Evolutionary conservation across 2,113 vertebrate genomes (phyloP).

Genomic region (Nyctibius bracteatus): DNA sequence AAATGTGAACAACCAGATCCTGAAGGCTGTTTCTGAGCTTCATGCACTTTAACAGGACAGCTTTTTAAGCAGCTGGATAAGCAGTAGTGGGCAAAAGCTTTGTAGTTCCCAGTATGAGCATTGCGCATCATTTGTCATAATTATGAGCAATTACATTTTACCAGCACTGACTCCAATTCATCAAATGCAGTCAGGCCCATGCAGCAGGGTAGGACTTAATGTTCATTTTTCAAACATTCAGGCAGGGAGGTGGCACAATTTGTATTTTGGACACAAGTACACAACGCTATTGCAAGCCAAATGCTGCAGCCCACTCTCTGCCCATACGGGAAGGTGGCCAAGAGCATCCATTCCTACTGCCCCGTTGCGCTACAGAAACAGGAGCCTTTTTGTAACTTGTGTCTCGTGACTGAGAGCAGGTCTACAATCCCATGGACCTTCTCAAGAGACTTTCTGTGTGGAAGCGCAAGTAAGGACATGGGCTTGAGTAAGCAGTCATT

Average conservation of each 20-base stretch:
- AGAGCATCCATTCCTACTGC: neutral
- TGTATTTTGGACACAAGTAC: neutral
- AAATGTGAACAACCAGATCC: neutral
- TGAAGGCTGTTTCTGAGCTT: neutral
- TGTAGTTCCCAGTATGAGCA: neutral
- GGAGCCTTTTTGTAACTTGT: neutral
- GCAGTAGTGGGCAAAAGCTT: neutral
- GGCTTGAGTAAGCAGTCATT: neutral
- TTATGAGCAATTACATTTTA: neutral
- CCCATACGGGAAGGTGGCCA: neutral
- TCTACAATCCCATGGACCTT: neutral
- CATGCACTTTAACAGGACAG: neutral
- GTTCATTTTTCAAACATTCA: neutral
- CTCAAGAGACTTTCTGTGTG: neutral
- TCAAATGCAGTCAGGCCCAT: neutral
- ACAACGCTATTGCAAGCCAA: neutral
- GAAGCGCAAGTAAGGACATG: neutral
- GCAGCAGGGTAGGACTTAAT: neutral
- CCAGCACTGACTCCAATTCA: neutral
- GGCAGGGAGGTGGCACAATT: neutral
- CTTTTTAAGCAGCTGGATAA: neutral
- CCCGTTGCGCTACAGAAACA: neutral
- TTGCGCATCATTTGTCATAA: neutral
- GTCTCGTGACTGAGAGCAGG: accelerated
- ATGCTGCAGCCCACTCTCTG: neutral